phyloP scores from a whole-genome alignment of 2,888 invertebrate genomes.

The Tridacna crocea region DNA sequence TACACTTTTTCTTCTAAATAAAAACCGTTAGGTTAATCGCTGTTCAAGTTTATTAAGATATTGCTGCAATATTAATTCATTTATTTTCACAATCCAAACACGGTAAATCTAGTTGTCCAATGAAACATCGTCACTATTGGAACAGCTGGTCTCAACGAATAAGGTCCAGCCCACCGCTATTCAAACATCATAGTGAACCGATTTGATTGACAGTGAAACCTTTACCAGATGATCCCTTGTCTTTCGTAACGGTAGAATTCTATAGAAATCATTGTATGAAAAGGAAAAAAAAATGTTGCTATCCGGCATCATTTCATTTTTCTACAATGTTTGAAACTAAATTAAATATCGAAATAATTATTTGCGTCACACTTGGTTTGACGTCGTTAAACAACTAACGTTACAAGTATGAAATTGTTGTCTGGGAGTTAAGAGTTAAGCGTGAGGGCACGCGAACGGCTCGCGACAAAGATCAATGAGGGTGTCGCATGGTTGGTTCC shows the following conservation, averaged over 20 bases:
- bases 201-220: slow-evolving; percentile 48
- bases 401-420: too few species aligned
- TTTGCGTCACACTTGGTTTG: too few species aligned
- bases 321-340: too few species aligned
- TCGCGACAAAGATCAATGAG: slow-evolving; percentile 52
- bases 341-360: too few species aligned
- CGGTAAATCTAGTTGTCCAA: slow-evolving; percentile 1
- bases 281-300: too few species aligned
- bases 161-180: slow-evolving; percentile 56
- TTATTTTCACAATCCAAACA: slow-evolving; percentile 13
- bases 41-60: not conserved
- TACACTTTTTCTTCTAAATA: too few species aligned
- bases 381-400: too few species aligned
- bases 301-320: too few species aligned
- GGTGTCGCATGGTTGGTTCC: slow-evolving; percentile 41
- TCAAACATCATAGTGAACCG: slow-evolving; percentile 33
- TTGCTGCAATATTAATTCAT: slow-evolving; percentile 22
- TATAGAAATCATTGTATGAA: too few species aligned
- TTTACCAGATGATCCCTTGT: too few species aligned
- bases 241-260: too few species aligned
- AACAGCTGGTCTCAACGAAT: slow-evolving; percentile 23
- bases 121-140: slow-evolving; percentile 17
- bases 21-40: too few species aligned
- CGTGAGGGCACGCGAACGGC: slow-evolving; percentile 61
- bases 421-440: slow-evolving; percentile 14